phyloP scores from a whole-genome alignment of 2,113 vertebrate species.

The Macroglossus sobrinus region DNA sequence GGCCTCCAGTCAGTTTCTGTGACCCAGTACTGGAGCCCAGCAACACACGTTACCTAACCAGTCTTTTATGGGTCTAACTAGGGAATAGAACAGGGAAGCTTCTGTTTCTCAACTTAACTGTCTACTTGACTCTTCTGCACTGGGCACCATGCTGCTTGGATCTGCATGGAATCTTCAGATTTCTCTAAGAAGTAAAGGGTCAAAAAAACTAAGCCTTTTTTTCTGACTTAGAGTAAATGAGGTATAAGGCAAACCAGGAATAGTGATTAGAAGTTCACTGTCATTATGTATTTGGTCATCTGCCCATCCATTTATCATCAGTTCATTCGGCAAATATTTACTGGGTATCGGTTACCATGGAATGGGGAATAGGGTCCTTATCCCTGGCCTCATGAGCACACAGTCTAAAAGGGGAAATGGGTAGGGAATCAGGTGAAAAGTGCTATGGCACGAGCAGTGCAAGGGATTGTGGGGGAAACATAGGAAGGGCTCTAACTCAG shows the following conservation, averaged over 20 bases:
- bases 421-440: neutral
- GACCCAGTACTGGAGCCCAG: neutral
- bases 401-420: neutral
- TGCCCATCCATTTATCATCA: neutral
- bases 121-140: neutral
- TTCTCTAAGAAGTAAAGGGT: neutral
- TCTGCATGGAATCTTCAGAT: neutral
- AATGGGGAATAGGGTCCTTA: neutral
- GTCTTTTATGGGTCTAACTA: neutral
- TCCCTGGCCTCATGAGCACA: neutral
- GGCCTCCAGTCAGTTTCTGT: neutral
- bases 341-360: neutral
- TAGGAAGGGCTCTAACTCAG: neutral
- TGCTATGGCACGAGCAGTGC: neutral
- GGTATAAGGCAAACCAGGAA: neutral
- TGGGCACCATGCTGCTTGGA: neutral
- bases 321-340: neutral
- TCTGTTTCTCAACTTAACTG: neutral
- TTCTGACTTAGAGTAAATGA: neutral
- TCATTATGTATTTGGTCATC: neutral
- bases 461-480: neutral
- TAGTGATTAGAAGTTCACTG: neutral
- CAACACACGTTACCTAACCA: neutral
- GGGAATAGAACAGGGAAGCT: neutral
- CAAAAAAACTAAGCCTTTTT: neutral